Conservation (phyloP, 1,140 invertebrate species). For the Bombus terrestris region DNA sequence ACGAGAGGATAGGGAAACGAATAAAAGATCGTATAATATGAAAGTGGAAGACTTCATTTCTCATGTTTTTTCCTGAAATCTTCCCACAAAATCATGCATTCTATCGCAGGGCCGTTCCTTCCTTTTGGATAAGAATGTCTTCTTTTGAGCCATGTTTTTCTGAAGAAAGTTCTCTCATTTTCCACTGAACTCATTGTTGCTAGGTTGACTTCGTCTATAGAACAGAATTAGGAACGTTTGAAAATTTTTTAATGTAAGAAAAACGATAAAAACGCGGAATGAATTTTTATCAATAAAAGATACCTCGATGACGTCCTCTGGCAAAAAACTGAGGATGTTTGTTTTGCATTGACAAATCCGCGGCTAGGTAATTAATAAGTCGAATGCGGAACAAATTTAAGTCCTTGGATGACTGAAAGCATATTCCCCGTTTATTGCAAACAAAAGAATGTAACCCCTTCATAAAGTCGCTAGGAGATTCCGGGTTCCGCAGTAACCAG, state of each 20-base stretch:
- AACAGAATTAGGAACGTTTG: slow-evolving; percentile 21
- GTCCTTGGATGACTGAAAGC: not conserved
- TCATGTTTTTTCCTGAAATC: not conserved
- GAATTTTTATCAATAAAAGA: not conserved
- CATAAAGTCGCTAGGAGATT: slow-evolving; percentile 17
- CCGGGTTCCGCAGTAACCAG: slow-evolving; percentile 11
- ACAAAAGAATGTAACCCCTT: slow-evolving; percentile 18
- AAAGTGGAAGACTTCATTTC: slow-evolving; percentile 16
- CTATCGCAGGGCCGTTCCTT: slow-evolving; percentile 15
- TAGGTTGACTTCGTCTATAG: slow-evolving; percentile 11
- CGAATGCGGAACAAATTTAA: not conserved
- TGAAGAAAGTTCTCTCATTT: not conserved
- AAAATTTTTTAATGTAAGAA: not conserved
- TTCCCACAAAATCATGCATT: slow-evolving; percentile 33
- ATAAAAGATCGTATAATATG: slow-evolving; percentile 35
- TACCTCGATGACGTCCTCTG: not conserved
- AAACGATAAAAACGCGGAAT: not conserved
- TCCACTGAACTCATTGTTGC: slow-evolving; percentile 14
- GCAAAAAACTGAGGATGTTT: not conserved
- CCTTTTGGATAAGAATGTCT: slow-evolving; percentile 29
- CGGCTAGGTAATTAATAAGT: not conserved
- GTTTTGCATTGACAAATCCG: not conserved
- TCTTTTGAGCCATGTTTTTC: slow-evolving; percentile 20
- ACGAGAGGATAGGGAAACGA: slow-evolving; percentile 19
- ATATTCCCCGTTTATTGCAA: not conserved